Base-by-base conservation (phyloP, 2,113 vertebrate genomes). In the Eubucco bourcierii region DNA sequence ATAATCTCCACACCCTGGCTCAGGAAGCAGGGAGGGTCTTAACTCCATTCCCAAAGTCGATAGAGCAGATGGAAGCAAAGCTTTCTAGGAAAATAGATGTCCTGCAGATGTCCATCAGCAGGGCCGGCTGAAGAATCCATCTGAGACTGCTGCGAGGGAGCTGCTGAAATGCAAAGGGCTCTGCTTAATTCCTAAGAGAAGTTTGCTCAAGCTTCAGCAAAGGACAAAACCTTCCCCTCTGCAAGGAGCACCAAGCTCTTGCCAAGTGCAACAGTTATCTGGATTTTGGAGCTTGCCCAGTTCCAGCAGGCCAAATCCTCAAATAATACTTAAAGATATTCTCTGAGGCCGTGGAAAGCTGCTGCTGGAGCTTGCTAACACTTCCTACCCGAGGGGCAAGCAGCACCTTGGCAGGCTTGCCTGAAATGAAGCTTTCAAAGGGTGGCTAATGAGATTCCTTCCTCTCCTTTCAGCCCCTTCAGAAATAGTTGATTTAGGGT, bases 1-100 rank as follows among this genome's bases (percentile, higher is more conserved):
- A 95, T 95, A 95, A 96, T 95, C 94, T 90, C 79, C 8, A 5
- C 7, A 16, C 41, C 90, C 74, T 67, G 84, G 67, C 89, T 92
- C 60, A 1, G 88, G 78, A 87, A 84, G 64, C 80, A 66, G 39
- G 28, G 73, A 18, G 39, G 21, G 76, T 92, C 95, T 95, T 91
- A 95, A 94, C 82, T 96, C 93, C 85, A 88, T 92, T 95, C 92
- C 74, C 44, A 6, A 59, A 91, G 80, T 84, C 7, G 14, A 41
- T 17, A 10, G 82, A 95, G 93, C 95, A 96, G 95, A 96, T 93
- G 94, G 94, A 73, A 2, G 2, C 87, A 80, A 86, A 95, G 95
- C 95, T 95, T 90, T 94, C 85, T 23, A 95, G 94, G 94, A 91
- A 94, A 94, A 88, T 1, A 83, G 91, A 82, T 80, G 89, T 53